Evolutionary conservation across 2,113 vertebrate genomes (phyloP).

Genomic region (Seriola quinqueradiata): DNA sequence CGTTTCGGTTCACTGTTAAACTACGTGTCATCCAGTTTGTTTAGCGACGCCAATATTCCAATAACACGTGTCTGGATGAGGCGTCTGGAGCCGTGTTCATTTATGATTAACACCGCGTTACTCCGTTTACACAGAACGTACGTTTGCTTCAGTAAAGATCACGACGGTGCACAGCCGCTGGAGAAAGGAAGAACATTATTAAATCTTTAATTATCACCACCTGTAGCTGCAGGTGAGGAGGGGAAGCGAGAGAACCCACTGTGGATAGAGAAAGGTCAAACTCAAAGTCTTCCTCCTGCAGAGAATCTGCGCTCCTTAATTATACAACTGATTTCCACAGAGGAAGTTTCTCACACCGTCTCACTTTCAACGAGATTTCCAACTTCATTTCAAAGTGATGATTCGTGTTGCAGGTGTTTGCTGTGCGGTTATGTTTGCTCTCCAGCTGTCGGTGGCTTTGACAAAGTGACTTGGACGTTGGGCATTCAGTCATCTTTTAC

Average conservation of each 20-base stretch:
- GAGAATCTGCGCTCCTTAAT: neutral
- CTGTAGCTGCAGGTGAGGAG: neutral
- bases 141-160: neutral
- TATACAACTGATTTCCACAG: neutral
- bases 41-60: too few relatives aligned
- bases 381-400: too few relatives aligned
- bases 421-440: neutral
- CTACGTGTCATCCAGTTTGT: too few relatives aligned
- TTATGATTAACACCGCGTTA: neutral
- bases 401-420: too few relatives aligned
- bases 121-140: neutral
- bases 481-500: neutral
- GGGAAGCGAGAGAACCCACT: neutral
- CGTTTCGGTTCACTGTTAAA: too few relatives aligned
- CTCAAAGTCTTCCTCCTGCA: neutral
- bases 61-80: too few relatives aligned
- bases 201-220: neutral
- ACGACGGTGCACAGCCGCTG: neutral
- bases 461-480: slow-evolving; percentile 18
- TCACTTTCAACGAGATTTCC: neutral
- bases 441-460: slow-evolving; percentile 23
- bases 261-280: slow-evolving; percentile 1
- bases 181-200: neutral
- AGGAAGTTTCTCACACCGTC: neutral
- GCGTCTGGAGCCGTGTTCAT: too few relatives aligned